These are phyloP conservation scores for Hoplias malabaricus DNA, from an alignment of 2,113 vertebrate species.

Conservation along the genomic window DNA sequence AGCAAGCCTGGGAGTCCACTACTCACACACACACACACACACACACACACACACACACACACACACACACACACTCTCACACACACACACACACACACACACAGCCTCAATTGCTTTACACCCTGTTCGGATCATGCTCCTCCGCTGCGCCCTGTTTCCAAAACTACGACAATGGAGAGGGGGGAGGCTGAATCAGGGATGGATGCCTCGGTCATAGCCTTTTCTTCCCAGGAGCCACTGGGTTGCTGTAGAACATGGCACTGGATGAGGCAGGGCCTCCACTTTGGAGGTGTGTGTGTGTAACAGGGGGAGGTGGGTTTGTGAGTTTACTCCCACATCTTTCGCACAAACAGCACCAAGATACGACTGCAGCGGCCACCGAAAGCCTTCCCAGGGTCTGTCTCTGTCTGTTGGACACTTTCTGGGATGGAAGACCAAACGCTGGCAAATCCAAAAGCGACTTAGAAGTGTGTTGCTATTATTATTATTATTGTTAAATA, in stretches of 20 bases:
- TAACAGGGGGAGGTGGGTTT: not conserved
- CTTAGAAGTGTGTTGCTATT: too few species aligned
- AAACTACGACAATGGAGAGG: conserved; percentile 33
- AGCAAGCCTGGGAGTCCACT: conserved; percentile 72
- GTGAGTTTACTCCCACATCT: conserved; percentile 43
- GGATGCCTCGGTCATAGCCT: conserved; percentile 54
- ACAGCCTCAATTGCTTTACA: conserved; percentile 66
- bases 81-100: conserved; percentile 43
- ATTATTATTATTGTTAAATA: too few species aligned
- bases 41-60: conserved; percentile 2
- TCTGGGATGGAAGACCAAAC: not conserved
- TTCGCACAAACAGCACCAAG: conserved; percentile 70
- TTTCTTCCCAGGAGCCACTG: conserved; percentile 61
- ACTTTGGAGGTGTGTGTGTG: conserved; percentile 42
- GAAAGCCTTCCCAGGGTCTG: conserved; percentile 49
- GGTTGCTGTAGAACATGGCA: conserved; percentile 56
- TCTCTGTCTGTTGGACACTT: not conserved
- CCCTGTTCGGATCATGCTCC: conserved; percentile 61
- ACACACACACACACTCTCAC: not conserved
- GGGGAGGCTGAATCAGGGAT: conserved; percentile 51
- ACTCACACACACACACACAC: conserved; percentile 61
- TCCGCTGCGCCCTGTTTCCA: conserved; percentile 64
- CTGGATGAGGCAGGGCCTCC: conserved; percentile 58
- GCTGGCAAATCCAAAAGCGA: too few species aligned
- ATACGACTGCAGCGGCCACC: conserved; percentile 56